Evolutionary conservation across 2,888 invertebrate genomes (phyloP).

Genomic region (Neuroscelio doddi): DNA sequence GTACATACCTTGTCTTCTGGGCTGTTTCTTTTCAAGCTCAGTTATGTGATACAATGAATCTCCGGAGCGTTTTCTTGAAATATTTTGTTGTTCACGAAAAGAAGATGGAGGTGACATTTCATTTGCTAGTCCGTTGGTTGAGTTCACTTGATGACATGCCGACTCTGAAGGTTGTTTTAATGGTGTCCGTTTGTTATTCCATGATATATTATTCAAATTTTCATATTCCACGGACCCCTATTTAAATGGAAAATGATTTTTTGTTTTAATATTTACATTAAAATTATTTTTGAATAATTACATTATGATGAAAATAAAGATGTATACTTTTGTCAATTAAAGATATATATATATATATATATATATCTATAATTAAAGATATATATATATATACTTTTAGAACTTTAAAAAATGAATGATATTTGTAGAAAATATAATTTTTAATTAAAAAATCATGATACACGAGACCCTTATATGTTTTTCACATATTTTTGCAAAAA

Average conservation of each 20-base stretch:
- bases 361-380: too few species aligned
- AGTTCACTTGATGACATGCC: conserved; percentile 38
- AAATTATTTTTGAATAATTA: too few species aligned
- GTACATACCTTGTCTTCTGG: conserved; percentile 62
- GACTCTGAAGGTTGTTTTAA: conserved; percentile 55
- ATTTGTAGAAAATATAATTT: too few species aligned
- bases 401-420: conserved; percentile 3
- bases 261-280: background rate
- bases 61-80: conserved; percentile 62
- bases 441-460: too few species aligned
- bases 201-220: conserved; percentile 58
- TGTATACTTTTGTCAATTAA: too few species aligned
- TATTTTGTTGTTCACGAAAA: conserved; percentile 43
- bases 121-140: conserved; percentile 53
- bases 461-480: too few species aligned
- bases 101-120: conserved; percentile 44
- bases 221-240: conserved; percentile 64
- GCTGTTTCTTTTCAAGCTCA: conserved; percentile 65
- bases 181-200: conserved; percentile 65
- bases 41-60: conserved; percentile 58
- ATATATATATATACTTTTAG: too few species aligned
- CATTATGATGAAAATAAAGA: too few species aligned
- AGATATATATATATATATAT: too few species aligned
- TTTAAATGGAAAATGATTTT: conserved; percentile 10
- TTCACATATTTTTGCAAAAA: too few species aligned